phyloP scores from a whole-genome alignment of 2,113 vertebrate species.

The Romanogobio albipinnatus region DNA sequence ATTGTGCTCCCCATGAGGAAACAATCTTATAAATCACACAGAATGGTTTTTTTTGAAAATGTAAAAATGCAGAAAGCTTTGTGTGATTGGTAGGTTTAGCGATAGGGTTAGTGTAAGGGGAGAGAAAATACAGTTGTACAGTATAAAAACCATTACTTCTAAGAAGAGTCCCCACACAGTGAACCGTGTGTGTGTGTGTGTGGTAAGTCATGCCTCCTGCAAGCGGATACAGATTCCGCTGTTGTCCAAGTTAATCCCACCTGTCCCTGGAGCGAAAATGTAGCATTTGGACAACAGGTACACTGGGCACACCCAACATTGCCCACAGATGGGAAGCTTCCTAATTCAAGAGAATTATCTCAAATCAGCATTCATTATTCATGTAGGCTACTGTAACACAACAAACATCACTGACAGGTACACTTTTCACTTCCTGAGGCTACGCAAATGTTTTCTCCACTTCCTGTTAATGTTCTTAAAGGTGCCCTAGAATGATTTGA shows the following conservation, averaged over 20 bases:
- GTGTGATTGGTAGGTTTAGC: too few relatives aligned
- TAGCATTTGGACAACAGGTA: constrained; percentile 37
- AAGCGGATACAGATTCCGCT: constrained; percentile 18
- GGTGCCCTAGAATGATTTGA: too few relatives aligned
- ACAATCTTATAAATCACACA: too few relatives aligned
- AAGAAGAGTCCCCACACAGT: too few relatives aligned
- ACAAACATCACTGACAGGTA: not conserved
- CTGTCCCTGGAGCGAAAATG: constrained; percentile 34
- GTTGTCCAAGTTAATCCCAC: constrained; percentile 38
- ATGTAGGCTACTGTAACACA: not conserved
- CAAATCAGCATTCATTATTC: constrained; percentile 24
- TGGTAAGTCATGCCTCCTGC: not conserved
- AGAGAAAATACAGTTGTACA: too few relatives aligned
- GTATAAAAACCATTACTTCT: too few relatives aligned
- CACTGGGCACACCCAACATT: not conserved
- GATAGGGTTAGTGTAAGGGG: too few relatives aligned
- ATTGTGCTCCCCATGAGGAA: too few relatives aligned
- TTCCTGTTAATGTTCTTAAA: not conserved
- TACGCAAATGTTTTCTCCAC: not conserved
- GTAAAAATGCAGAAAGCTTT: too few relatives aligned
- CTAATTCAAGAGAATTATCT: not conserved
- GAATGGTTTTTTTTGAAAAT: too few relatives aligned
- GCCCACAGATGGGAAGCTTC: constrained; percentile 36
- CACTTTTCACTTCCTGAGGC: not conserved
- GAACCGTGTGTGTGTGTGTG: not conserved